Evolutionary conservation across 2,113 vertebrate genomes (phyloP).

Genomic region (Numenius arquata): DNA sequence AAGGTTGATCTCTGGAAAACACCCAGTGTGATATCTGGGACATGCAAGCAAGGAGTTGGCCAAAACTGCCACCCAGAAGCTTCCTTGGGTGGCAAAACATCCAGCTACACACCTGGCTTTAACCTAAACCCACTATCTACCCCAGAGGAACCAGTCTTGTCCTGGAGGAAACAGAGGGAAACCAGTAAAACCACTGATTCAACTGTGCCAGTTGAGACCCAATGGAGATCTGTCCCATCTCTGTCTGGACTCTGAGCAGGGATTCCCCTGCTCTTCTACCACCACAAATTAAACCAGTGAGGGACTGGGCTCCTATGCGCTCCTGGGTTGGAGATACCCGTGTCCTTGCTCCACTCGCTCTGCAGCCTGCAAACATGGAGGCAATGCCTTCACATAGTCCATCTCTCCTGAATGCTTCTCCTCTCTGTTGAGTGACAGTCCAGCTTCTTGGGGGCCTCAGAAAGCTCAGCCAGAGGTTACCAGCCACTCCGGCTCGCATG

Average conservation of each 20-base stretch:
- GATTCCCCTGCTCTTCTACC: background rate
- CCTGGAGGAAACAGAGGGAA: background rate
- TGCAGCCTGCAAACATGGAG: fast-evolving
- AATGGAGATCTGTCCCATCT: background rate
- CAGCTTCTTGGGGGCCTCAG: fast-evolving
- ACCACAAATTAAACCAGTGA: background rate
- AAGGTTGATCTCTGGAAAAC: background rate
- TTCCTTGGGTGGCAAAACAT: background rate
- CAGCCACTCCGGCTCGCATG: background rate
- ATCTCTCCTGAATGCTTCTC: background rate
- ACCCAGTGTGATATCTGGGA: background rate
- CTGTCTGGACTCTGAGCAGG: background rate
- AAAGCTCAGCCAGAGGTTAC: constrained; percentile 56
- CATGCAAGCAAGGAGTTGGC: background rate
- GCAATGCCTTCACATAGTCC: fast-evolving
- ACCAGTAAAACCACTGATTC: background rate
- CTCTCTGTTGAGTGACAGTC: background rate
- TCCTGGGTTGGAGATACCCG: background rate
- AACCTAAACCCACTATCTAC: background rate
- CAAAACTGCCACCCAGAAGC: background rate
- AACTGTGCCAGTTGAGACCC: fast-evolving
- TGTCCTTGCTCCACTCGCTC: background rate
- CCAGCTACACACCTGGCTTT: background rate
- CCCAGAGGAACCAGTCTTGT: background rate
- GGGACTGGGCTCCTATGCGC: background rate